Base-by-base conservation (phyloP, 1,140 invertebrate species). In the Drosophila kikkawai region DNA sequence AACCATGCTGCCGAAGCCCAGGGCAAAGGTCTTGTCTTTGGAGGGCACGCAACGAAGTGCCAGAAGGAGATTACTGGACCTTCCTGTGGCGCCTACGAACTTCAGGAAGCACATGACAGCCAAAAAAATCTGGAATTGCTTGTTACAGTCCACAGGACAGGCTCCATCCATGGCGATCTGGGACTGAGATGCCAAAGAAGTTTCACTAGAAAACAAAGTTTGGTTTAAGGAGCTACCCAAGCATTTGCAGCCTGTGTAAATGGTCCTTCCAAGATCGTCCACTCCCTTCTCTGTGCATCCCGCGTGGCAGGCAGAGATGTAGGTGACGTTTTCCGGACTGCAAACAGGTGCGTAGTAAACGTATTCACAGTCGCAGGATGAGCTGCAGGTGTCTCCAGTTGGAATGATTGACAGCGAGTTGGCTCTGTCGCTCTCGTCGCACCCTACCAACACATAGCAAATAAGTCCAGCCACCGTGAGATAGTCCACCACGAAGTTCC, bases 231-330 rank as follows among this genome's bases (percentile, higher is more conserved):
- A 45, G 11, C 12, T 32, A 22, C 36, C n/a, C 13, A 90, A 60
- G 59, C 83, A 84, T 2, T 41, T 56, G 39, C 82, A 90, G 12
- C 67, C 70, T 2, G 75, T 73, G 17, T 60, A 92, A 59, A 94
- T 81, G 26, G 83, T 92, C 15, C 61, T 92, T 13, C 91, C 93
- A 29, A 93, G 81, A 1, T 74, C 60, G 22, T 76, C 75, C 26
- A 64, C 63, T 12, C 45, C 66, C 12, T 92, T 82, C 17, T 90
- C 68, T 0, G 91, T 92, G 80, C 96, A 96, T 2, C 96, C 96
- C 36, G 96, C 96, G 84, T 96, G 95, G 85, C 96, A 96, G 4
- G 96, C 94, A 0, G 95, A 96, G 79, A 96, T 96, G 79, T 94
- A 96, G 11, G 95, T 95, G 0, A 91, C 82, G 7, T 94, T 93